phyloP scores from a whole-genome alignment of 2,888 invertebrate genomes.

The Dexiosoma caninum region DNA sequence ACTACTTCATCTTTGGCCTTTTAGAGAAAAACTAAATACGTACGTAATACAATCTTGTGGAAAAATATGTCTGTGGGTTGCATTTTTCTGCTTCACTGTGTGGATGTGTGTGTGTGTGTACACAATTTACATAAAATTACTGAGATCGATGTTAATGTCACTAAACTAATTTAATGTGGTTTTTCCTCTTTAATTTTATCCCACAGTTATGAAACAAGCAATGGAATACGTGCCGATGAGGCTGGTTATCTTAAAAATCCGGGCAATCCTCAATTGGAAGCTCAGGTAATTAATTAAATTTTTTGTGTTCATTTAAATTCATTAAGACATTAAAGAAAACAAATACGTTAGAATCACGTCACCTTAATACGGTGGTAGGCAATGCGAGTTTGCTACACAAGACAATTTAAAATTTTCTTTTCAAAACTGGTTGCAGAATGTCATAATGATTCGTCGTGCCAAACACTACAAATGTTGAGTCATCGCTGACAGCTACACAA shows the following conservation, averaged over 20 bases:
- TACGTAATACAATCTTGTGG: neutral
- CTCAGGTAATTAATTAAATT: slow-evolving; percentile 76
- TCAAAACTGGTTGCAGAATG: too few species aligned
- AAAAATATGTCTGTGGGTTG: neutral
- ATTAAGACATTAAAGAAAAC: too few species aligned
- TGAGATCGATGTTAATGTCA: slow-evolving; percentile 7
- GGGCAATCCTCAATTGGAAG: slow-evolving; percentile 79
- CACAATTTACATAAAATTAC: slow-evolving; percentile 42
- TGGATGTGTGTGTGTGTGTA: too few species aligned
- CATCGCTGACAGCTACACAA: too few species aligned
- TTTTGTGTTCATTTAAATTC: too few species aligned
- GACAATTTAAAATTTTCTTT: too few species aligned
- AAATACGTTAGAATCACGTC: neutral
- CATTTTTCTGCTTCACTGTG: neutral
- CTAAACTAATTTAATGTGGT: slow-evolving; percentile 17
- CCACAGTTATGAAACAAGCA: slow-evolving; percentile 82
- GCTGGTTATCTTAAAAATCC: slow-evolving; percentile 81
- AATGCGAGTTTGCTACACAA: too few species aligned
- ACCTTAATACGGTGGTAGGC: too few species aligned
- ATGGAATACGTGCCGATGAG: slow-evolving; percentile 82
- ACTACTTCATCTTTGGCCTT: slow-evolving; percentile 38
- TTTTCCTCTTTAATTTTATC: slow-evolving; percentile 4
- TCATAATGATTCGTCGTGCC: too few species aligned
- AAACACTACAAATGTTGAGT: too few species aligned
- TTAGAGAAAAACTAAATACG: neutral